A percentile compares a stretch with the other conserved stretches of the same genome.
Evolutionary conservation across 2,888 invertebrate species (phyloP).

Genomic region (Lasioglossum figueresi): DNA sequence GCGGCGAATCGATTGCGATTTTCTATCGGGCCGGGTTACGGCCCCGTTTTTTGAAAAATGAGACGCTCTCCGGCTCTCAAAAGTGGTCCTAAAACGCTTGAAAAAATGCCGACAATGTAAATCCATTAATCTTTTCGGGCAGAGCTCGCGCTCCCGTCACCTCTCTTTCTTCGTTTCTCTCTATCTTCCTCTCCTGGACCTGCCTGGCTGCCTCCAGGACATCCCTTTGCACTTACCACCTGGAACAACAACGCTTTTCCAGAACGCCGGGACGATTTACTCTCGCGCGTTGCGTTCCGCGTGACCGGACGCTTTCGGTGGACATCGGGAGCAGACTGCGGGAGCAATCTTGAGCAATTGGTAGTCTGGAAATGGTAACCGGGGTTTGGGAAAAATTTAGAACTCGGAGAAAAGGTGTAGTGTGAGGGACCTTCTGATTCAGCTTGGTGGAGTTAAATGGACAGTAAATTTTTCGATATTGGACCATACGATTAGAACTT

Average conservation of each 20-base stretch:
- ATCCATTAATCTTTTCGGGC: slow-evolving; percentile 82
- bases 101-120: slow-evolving; percentile 84
- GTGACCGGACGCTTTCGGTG: background rate
- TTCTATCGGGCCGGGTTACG: slow-evolving; percentile 70
- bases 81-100: slow-evolving; percentile 83
- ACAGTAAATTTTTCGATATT: no score
- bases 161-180: slow-evolving; percentile 58
- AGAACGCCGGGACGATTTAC: slow-evolving; percentile 37
- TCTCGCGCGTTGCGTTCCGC: slow-evolving; percentile 25
- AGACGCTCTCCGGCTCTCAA: slow-evolving; percentile 79
- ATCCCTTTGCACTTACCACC: slow-evolving; percentile 82
- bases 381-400: background rate
- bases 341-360: background rate
- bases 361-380: background rate
- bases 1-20: slow-evolving; percentile 81
- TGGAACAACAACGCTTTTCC: slow-evolving; percentile 66
- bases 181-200: slow-evolving; percentile 58
- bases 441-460: background rate
- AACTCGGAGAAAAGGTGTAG: background rate
- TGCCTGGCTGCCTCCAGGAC: slow-evolving; percentile 68
- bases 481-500: no score
- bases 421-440: background rate
- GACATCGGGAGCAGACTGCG: background rate
- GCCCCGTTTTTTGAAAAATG: slow-evolving; percentile 82
- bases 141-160: slow-evolving; percentile 50